A percentile compares a stretch with the other conserved stretches of the same genome.
Evolutionary conservation across 2,113 vertebrate species (phyloP).

Genomic region (Rhinoptilus africanus): DNA sequence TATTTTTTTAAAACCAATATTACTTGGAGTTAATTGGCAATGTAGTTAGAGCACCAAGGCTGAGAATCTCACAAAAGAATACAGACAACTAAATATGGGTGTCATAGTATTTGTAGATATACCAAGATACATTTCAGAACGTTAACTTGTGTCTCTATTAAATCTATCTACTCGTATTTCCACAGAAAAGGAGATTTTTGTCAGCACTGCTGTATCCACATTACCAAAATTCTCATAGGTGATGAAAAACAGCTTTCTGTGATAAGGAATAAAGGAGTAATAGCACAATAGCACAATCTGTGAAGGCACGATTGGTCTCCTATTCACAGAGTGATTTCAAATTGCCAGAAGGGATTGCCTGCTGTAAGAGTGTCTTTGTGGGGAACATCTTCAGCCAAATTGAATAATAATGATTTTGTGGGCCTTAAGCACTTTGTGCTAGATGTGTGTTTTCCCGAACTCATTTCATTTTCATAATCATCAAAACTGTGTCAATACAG

Average conservation of each 20-base stretch:
- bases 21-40: not conserved
- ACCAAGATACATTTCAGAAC: not conserved
- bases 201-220: not conserved
- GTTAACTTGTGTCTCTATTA: not conserved
- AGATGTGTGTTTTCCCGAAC: not conserved
- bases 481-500: not conserved
- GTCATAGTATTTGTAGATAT: not conserved
- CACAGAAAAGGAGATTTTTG: not conserved
- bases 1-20: not conserved
- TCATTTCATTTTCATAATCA: not conserved
- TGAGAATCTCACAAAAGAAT: not conserved
- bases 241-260: constrained; percentile 13
- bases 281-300: not conserved
- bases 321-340: not conserved
- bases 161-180: not conserved
- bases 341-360: not conserved
- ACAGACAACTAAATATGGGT: not conserved
- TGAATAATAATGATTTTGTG: not conserved
- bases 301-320: not conserved
- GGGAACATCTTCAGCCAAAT: not conserved
- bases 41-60: not conserved
- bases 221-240: not conserved
- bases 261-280: not conserved
- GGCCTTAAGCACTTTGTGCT: not conserved
- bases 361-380: not conserved